Percentiles rank a stretch among this genome's conserved stretches.
Evolutionary conservation across 1,140 invertebrate genomes (phyloP).

Genomic region (Formica exsecta): DNA sequence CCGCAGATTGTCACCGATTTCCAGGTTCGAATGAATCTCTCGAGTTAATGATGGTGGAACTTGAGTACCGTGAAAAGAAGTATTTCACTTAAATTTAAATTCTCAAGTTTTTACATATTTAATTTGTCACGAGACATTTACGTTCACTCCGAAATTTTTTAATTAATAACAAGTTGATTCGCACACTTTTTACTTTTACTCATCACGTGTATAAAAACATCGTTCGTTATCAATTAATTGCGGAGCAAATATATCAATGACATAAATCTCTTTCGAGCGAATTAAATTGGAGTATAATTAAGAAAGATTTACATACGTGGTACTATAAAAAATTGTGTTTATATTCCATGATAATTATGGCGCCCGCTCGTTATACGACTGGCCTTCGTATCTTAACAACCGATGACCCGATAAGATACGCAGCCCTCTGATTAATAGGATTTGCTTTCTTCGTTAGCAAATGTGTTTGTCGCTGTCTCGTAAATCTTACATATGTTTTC

Average conservation of each 20-base stretch:
- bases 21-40: constrained; percentile 77
- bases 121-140: neutral
- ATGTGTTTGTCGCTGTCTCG: neutral
- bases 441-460: constrained; percentile 52
- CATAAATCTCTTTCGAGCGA: constrained; percentile 8
- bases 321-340: constrained; percentile 36
- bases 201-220: neutral
- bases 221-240: constrained; percentile 3
- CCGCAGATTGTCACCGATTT: constrained; percentile 81
- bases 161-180: neutral
- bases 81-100: neutral
- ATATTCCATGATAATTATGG: neutral
- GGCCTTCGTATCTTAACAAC: constrained; percentile 64
- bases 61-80: neutral
- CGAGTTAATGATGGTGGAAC: constrained; percentile 15
- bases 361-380: neutral
- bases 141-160: neutral
- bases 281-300: neutral
- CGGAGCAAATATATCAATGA: constrained; percentile 6
- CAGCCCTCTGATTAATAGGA: constrained; percentile 68
- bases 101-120: neutral
- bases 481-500: constrained; percentile 14
- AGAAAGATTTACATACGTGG: neutral
- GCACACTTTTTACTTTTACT: neutral
- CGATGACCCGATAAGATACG: constrained; percentile 76